A percentile compares a stretch with the other conserved stretches of the same genome.
Evolutionary conservation across 2,888 invertebrate species (phyloP).

Genomic region (Conchocele bisecta): DNA sequence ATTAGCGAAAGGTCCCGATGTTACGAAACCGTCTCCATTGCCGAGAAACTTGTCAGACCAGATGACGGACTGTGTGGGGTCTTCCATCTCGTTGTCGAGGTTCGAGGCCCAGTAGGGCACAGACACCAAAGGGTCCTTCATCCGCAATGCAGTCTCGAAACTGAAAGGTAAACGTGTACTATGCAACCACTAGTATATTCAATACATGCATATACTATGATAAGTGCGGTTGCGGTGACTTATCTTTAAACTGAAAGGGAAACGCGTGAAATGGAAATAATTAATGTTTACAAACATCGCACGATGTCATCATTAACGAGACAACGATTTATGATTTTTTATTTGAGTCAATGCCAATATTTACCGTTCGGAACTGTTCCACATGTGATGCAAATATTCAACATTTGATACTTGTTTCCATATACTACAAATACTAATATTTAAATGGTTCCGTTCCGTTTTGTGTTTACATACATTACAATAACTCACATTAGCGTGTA

Average conservation of each 20-base stretch:
- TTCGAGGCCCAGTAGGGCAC: constrained; percentile 64
- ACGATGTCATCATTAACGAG: too few relatives aligned
- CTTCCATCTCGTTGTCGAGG: constrained; percentile 57
- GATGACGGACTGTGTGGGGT: constrained; percentile 57
- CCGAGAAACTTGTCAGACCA: constrained; percentile 58
- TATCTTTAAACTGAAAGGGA: background rate
- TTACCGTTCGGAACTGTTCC: too few relatives aligned
- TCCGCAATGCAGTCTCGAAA: constrained; percentile 58
- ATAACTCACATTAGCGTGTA: constrained; percentile 55
- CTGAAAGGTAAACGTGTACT: too few relatives aligned
- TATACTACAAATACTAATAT: too few relatives aligned
- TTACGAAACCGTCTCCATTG: constrained; percentile 61
- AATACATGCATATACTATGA: background rate
- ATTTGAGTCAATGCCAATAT: too few relatives aligned
- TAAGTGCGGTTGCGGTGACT: background rate
- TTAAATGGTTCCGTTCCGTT: too few relatives aligned
- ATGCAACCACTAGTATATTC: too few relatives aligned
- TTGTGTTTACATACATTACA: too few relatives aligned
- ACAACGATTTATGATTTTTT: too few relatives aligned
- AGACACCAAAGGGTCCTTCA: constrained; percentile 52
- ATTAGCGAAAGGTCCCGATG: constrained; percentile 54
- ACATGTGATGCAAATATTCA: too few relatives aligned
- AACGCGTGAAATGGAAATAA: background rate
- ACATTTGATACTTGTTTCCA: too few relatives aligned
- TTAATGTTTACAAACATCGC: too few relatives aligned